These are phyloP conservation scores for Caenorhabditis sp. DNA, from an alignment of 2,888 invertebrate genomes.

Conservation along the genomic window DNA sequence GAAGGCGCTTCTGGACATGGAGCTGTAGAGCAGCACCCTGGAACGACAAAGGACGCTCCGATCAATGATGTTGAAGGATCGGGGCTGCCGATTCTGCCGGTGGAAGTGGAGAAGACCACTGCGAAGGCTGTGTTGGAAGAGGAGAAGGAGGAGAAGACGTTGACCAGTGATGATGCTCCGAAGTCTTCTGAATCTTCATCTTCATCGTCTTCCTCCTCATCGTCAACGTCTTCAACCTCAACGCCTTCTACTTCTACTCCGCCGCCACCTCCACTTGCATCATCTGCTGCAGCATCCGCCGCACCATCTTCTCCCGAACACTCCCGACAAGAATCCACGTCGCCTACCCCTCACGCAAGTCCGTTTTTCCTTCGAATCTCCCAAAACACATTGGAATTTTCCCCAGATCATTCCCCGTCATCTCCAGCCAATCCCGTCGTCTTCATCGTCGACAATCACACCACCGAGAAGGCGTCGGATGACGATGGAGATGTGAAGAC, in stretches of 20 bases:
- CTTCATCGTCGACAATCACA: constrained; percentile 43
- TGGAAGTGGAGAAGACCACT: constrained; percentile 11
- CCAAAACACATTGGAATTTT: constrained; percentile 42
- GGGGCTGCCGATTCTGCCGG: constrained; percentile 28
- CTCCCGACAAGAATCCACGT: no score
- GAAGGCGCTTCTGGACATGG: no score
- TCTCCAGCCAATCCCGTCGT: no score
- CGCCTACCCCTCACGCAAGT: constrained; percentile 41
- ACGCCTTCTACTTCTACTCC: neutral
- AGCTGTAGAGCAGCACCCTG: constrained; percentile 2
- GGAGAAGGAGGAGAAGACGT: constrained; percentile 12
- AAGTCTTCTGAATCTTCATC: neutral
- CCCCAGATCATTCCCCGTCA: no score
- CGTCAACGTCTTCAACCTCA: neutral
- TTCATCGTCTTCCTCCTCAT: no score
- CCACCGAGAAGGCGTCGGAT: constrained; percentile 16
- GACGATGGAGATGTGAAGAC: constrained; percentile 5
- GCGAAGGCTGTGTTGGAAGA: constrained; percentile 31
- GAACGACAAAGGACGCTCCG: constrained; percentile 25
- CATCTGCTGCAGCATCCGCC: neutral
- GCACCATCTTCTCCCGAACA: no score
- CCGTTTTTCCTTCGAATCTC: constrained; percentile 47
- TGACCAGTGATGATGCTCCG: constrained; percentile 38
- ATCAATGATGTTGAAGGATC: constrained; percentile 51
- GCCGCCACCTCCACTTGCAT: neutral